These are phyloP conservation scores for Psilopogon haemacephalus DNA, from an alignment of 2,113 vertebrate species.

Conservation along the genomic window DNA sequence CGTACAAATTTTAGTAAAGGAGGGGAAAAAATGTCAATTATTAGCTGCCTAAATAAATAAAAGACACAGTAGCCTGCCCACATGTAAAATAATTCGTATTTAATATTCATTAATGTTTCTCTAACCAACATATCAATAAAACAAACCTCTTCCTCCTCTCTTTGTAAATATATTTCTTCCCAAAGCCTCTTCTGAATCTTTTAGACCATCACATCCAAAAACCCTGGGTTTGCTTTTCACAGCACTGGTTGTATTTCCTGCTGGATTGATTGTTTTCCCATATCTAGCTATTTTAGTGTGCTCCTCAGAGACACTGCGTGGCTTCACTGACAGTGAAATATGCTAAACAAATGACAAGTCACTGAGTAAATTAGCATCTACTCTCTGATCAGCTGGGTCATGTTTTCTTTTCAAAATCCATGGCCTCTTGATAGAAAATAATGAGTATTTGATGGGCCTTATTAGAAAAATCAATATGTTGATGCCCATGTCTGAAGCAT, in stretches of 20 bases:
- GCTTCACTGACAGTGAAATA: conserved; percentile 72
- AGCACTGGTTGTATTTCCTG: conserved; percentile 7
- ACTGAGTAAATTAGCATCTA: conserved; percentile 77
- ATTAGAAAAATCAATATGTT: conserved; percentile 98
- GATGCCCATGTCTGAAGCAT: conserved; percentile 83
- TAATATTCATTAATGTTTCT: background rate
- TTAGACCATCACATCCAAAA: background rate
- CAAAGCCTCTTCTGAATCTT: background rate
- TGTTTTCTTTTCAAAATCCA: conserved; percentile 84
- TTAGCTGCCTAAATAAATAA: background rate
- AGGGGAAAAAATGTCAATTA: background rate
- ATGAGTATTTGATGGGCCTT: conserved; percentile 95
- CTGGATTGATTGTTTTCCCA: conserved; percentile 24
- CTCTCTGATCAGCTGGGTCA: conserved; percentile 87
- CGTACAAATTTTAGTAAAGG: background rate
- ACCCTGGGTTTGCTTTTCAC: background rate
- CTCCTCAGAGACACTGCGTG: conserved; percentile 53
- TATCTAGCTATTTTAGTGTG: conserved; percentile 59
- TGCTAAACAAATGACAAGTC: conserved; percentile 76
- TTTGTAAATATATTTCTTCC: background rate
- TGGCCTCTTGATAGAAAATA: conserved; percentile 83
- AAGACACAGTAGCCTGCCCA: background rate
- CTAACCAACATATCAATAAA: background rate
- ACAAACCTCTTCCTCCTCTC: background rate
- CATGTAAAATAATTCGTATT: background rate